Conservation (phyloP, 2,113 vertebrate species). For the Scalopus aquaticus region DNA sequence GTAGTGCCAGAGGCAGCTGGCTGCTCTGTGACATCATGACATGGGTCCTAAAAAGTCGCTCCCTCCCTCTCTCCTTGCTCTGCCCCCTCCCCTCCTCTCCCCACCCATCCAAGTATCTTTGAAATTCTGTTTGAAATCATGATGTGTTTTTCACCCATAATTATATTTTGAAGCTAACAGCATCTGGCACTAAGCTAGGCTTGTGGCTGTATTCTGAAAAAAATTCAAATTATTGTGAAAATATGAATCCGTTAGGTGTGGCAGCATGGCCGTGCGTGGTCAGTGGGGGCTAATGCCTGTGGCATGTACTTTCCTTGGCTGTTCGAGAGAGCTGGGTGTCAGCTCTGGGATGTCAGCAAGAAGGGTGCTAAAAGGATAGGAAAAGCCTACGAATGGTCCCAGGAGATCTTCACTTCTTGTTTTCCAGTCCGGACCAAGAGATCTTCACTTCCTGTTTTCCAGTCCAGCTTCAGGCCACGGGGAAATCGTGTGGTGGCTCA, state of each 20-base stretch:
- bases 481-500: slow-evolving; percentile 2
- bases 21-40: not conserved
- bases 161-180: slow-evolving; percentile 6
- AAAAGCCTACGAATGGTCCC: not conserved
- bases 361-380: not conserved
- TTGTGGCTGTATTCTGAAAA: not conserved
- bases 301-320: not conserved
- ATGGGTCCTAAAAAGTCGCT: not conserved
- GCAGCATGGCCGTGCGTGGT: not conserved
- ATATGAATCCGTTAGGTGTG: not conserved
- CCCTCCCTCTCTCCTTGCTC: not conserved
- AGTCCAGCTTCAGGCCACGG: not conserved
- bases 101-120: not conserved
- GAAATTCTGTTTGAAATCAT: slow-evolving; percentile 24
- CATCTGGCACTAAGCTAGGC: not conserved
- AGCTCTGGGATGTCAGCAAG: not conserved
- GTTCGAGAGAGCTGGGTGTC: not conserved
- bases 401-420: not conserved
- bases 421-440: not conserved
- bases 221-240: slow-evolving; percentile 43
- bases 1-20: not conserved
- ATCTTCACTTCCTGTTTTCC: not conserved
- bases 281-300: not conserved
- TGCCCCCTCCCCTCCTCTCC: not conserved
- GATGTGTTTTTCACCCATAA: not conserved